These are phyloP conservation scores for Rhagoletis zephyria DNA, from an alignment of 1,140 invertebrate genomes.

Conservation along the genomic window DNA sequence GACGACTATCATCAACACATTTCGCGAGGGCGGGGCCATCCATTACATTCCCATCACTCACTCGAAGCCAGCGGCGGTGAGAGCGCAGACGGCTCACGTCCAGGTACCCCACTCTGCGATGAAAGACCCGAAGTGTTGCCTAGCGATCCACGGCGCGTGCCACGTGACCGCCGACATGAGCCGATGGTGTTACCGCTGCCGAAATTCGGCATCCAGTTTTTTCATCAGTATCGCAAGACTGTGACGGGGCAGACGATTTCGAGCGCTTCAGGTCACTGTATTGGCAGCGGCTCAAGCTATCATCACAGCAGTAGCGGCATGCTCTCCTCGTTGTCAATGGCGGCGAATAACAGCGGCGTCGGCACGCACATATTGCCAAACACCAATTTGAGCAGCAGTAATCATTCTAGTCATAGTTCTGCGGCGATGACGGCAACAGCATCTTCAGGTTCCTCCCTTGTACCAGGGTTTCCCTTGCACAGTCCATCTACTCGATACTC, in stretches of 20 bases:
- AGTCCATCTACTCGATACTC: constrained; percentile 66
- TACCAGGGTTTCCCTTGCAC: constrained; percentile 59
- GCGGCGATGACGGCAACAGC: constrained; percentile 56
- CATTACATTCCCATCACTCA: constrained; percentile 73
- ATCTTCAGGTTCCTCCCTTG: constrained; percentile 55
- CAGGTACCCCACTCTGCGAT: constrained; percentile 87
- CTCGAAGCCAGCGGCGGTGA: constrained; percentile 71
- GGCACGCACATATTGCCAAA: constrained; percentile 51
- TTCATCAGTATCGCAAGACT: constrained; percentile 73
- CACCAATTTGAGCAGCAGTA: constrained; percentile 54
- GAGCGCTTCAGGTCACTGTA: constrained; percentile 53
- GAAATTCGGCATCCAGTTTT: constrained; percentile 85
- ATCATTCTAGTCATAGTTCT: constrained; percentile 71
- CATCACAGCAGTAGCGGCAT: constrained; percentile 51
- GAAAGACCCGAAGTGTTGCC: constrained; percentile 85
- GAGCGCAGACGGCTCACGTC: constrained; percentile 78
- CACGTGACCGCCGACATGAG: constrained; percentile 78
- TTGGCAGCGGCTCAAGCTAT: constrained; percentile 50
- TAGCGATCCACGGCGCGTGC: constrained; percentile 82
- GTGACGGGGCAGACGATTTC: constrained; percentile 71
- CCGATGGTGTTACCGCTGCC: constrained; percentile 87
- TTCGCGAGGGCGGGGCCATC: constrained; percentile 69
- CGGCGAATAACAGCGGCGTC: not conserved
- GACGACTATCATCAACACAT: constrained; percentile 70
- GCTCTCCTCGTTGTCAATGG: constrained; percentile 58